Evolutionary conservation across 2,888 invertebrate genomes (phyloP).

Genomic region (Metallyticus violacea): DNA sequence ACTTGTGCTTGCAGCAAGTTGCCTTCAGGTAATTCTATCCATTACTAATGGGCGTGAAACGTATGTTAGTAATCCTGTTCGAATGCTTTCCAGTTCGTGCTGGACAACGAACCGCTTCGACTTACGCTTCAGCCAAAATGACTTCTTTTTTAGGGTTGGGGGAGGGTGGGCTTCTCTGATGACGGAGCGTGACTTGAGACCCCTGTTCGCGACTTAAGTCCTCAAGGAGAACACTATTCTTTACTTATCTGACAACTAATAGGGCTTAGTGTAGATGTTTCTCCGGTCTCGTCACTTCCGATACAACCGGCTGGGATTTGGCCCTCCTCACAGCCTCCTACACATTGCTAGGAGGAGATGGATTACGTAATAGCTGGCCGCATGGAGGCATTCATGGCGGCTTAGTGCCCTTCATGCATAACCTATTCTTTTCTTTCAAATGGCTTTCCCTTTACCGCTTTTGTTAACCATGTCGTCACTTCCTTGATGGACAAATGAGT

Average conservation of each 20-base stretch:
- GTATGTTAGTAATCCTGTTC: neutral
- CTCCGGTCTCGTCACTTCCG: no score
- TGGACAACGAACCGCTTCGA: neutral
- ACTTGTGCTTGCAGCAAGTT: neutral
- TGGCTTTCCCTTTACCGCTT: no score
- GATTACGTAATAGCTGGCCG: neutral
- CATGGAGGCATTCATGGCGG: neutral
- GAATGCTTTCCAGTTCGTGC: neutral
- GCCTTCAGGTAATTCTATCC: neutral
- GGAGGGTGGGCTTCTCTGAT: neutral
- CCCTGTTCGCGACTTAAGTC: neutral
- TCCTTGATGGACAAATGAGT: neutral
- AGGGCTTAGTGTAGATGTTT: neutral
- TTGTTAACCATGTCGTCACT: neutral
- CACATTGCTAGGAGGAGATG: neutral
- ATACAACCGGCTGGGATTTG: no score
- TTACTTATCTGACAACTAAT: neutral
- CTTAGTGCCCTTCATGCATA: neutral
- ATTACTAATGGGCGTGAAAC: neutral
- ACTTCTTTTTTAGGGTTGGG: neutral
- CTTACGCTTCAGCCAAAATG: neutral
- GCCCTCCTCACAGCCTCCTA: no score
- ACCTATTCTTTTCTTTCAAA: neutral
- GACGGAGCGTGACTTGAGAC: conserved; percentile 6
- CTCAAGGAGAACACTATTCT: neutral